Evolutionary conservation across 2,113 vertebrate genomes (phyloP).

Genomic region (Azemiops feae): DNA sequence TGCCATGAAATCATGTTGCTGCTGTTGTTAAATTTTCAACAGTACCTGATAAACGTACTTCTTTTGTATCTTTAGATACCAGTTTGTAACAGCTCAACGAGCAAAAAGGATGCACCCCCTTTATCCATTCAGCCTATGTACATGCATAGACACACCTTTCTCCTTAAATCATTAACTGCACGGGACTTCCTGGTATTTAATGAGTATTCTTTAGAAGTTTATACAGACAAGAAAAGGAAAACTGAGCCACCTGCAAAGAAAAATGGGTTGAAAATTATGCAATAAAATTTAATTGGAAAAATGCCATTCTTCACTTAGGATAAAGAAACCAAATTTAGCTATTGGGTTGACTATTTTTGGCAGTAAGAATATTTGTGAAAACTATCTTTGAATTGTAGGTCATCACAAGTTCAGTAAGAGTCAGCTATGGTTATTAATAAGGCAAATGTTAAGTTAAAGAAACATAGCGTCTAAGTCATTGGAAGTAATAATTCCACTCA

Average conservation of each 20-base stretch:
- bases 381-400: background rate
- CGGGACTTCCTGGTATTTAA: conserved; percentile 22
- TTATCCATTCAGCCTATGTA: background rate
- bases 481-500: background rate
- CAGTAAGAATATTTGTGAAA: background rate
- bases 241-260: background rate
- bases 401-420: background rate
- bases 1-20: background rate
- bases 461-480: background rate
- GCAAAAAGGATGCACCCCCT: background rate
- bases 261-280: background rate
- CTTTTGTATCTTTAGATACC: background rate
- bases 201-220: conserved; percentile 6
- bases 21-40: background rate
- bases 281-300: background rate
- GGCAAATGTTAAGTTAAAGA: background rate
- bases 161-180: background rate
- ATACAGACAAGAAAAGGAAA: background rate
- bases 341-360: background rate
- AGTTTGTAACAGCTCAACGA: background rate
- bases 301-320: background rate
- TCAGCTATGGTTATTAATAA: background rate
- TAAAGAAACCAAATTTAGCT: background rate
- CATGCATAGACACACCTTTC: background rate
- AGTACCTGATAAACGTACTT: background rate